Conservation (phyloP, 2,888 invertebrate species). For the Saturnia pavonia region DNA sequence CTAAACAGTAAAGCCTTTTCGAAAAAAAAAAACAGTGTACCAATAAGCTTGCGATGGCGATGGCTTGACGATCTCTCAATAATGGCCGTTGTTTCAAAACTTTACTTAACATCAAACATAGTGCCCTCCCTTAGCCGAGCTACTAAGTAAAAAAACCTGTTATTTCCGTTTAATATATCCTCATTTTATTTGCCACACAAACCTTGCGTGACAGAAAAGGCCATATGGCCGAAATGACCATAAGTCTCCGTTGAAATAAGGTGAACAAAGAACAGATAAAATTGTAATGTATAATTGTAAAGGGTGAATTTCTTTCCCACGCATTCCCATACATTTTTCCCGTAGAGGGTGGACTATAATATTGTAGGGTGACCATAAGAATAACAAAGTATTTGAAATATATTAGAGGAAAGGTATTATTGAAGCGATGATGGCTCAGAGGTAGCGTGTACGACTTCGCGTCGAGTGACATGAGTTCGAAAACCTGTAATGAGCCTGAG, state of each 20-base stretch:
- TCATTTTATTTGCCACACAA: slow-evolving; percentile 25
- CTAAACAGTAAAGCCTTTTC: too few relatives aligned
- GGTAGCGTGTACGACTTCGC: too few relatives aligned
- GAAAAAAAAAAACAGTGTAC: too few relatives aligned
- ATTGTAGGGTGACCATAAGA: slow-evolving; percentile 13
- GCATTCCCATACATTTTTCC: slow-evolving; percentile 64
- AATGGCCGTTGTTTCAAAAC: too few relatives aligned
- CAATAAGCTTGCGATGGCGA: too few relatives aligned
- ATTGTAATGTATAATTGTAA: slow-evolving; percentile 46
- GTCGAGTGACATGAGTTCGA: too few relatives aligned
- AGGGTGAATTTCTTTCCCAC: slow-evolving; percentile 72
- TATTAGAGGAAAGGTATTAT: background rate
- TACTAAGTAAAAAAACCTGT: background rate
- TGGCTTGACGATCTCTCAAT: too few relatives aligned
- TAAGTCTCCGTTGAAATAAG: slow-evolving; percentile 72
- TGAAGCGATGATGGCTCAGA: too few relatives aligned
- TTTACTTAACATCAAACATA: too few relatives aligned
- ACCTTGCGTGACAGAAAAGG: slow-evolving; percentile 42
- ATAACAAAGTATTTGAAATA: background rate
- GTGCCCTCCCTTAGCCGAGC: too few relatives aligned
- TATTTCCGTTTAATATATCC: slow-evolving; percentile 15
- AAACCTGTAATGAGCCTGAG: too few relatives aligned
- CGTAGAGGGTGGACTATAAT: slow-evolving; percentile 42
- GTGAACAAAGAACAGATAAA: slow-evolving; percentile 60
- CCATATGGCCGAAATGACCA: slow-evolving; percentile 70